Conservation (phyloP, 35 echinoderm and acorn worm genomes). For the Amphiura filiformis region DNA sequence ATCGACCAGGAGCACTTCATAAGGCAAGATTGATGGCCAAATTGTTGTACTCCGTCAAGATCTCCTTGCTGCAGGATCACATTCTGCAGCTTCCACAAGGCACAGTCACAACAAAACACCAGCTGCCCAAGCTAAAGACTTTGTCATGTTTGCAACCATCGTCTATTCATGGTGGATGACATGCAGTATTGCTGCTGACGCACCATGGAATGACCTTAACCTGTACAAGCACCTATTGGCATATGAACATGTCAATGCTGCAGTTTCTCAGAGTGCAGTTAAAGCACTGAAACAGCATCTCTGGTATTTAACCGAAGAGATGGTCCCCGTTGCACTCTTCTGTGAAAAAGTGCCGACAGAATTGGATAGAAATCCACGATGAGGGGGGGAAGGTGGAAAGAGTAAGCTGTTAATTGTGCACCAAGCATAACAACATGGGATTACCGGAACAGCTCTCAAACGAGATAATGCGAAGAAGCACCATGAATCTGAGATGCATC, state of each 20-base stretch:
- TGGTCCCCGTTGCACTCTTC: neutral
- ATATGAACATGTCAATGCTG: neutral
- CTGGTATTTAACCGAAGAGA: neutral
- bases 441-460: too few relatives aligned
- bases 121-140: neutral
- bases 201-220: neutral
- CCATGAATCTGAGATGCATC: too few relatives aligned
- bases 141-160: neutral
- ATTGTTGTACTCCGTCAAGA: too few relatives aligned
- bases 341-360: neutral
- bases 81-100: neutral
- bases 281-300: neutral
- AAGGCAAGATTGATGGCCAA: neutral
- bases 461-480: too few relatives aligned
- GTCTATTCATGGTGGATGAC: neutral
- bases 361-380: too few relatives aligned
- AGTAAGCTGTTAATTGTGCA: too few relatives aligned
- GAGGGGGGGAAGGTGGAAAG: too few relatives aligned
- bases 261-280: neutral
- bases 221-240: neutral
- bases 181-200: neutral
- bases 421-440: too few relatives aligned
- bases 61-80: neutral
- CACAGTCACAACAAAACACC: neutral
- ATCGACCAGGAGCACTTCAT: neutral